Percentiles rank a stretch among this genome's conserved stretches.
Conservation (phyloP, 2,888 invertebrate genomes). For the Coecobrya sp. region DNA sequence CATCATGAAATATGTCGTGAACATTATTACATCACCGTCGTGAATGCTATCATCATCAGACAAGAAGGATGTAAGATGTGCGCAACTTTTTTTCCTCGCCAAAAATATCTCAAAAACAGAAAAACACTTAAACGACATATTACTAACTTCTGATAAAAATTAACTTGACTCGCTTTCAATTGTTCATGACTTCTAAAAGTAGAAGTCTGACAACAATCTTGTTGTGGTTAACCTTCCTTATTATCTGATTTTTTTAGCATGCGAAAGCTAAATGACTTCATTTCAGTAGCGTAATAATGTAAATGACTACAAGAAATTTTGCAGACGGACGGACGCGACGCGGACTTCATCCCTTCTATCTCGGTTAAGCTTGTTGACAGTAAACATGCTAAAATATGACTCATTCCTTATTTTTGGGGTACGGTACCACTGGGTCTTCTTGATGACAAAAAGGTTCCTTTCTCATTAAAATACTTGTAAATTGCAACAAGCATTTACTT, state of each 20-base stretch:
- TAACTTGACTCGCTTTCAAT: constrained; percentile 10
- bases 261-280: constrained; percentile 8
- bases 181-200: not conserved
- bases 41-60: constrained; percentile 38
- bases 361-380: constrained; percentile 9
- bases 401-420: constrained; percentile 5
- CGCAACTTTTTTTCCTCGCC: constrained; percentile 11
- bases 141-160: not conserved
- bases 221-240: constrained; percentile 61
- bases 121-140: not conserved
- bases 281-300: constrained; percentile 5
- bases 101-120: not conserved
- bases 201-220: not conserved
- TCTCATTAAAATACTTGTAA: constrained; percentile 16
- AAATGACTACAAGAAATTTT: not conserved
- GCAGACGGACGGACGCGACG: constrained; percentile 12
- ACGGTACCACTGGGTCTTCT: not conserved
- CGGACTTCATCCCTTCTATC: not conserved
- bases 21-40: constrained; percentile 34
- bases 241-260: constrained; percentile 15
- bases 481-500: not conserved
- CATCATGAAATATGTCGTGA: not conserved
- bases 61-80: constrained; percentile 26
- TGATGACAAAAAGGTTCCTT: not conserved
- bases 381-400: too few relatives aligned